Evolutionary conservation across 2,113 vertebrate species (phyloP).

Genomic region (Buteo buteo): DNA sequence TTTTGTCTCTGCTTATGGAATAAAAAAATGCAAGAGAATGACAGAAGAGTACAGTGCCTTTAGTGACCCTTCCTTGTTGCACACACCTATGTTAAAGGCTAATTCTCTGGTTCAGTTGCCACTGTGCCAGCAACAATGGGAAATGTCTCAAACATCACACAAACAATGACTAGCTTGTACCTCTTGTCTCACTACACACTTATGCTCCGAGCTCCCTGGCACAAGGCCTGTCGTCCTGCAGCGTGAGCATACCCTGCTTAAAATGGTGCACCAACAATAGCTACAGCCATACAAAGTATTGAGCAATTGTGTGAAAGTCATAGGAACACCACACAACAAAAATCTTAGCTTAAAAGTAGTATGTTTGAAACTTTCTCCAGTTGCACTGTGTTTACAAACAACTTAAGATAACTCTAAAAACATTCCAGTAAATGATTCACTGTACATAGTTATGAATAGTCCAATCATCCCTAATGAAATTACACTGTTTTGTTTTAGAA

Average conservation of each 20-base stretch:
- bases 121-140: background rate
- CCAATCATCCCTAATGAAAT: background rate
- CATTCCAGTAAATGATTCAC: background rate
- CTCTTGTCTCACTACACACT: background rate
- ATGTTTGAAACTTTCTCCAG: background rate
- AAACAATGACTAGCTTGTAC: fast-evolving
- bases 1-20: background rate
- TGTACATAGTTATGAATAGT: background rate
- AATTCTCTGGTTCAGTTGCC: background rate
- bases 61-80: background rate
- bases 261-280: background rate
- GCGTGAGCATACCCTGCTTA: background rate
- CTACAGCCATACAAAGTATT: background rate
- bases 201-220: fast-evolving
- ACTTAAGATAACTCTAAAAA: background rate
- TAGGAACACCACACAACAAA: background rate
- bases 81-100: background rate
- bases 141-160: background rate
- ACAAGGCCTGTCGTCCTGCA: background rate
- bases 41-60: background rate
- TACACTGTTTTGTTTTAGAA: background rate
- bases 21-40: background rate
- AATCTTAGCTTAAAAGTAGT: background rate
- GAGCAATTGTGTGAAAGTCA: background rate
- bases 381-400: background rate